phyloP scores from a whole-genome alignment of 1,140 invertebrate species.

The Planococcus citri region DNA sequence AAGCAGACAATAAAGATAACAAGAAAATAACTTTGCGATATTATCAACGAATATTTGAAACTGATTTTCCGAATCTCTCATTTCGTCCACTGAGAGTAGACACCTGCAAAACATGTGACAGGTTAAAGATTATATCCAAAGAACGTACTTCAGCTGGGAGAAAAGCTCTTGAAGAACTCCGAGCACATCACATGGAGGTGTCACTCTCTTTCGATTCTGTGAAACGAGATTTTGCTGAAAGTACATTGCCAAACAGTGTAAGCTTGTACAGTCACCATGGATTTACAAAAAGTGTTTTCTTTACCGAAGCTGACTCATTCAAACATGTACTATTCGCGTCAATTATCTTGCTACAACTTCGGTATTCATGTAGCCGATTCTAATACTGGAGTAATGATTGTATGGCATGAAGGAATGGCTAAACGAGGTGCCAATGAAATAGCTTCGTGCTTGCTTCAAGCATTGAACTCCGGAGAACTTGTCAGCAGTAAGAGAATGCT shows the following conservation, averaged over 20 bases:
- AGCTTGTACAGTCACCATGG: conserved; percentile 22
- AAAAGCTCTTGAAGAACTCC: neutral
- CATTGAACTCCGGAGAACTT: neutral
- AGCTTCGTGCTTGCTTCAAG: conserved; percentile 24
- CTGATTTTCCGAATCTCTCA: no score
- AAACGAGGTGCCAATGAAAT: conserved; percentile 26
- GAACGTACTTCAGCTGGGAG: neutral
- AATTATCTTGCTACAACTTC: conserved; percentile 27
- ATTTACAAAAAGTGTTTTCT: conserved; percentile 28
- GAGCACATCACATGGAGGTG: neutral
- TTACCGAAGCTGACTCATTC: conserved; percentile 27
- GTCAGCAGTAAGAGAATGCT: conserved; percentile 21
- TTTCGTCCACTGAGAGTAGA: neutral
- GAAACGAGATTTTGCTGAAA: neutral
- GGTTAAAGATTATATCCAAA: neutral
- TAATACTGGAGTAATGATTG: conserved; percentile 22
- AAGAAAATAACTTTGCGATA: no score
- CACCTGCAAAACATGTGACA: neutral
- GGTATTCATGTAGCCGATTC: conserved; percentile 25
- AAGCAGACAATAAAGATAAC: no score
- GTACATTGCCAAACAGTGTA: conserved; percentile 18
- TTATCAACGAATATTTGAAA: no score
- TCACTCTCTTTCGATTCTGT: neutral
- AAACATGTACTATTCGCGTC: conserved; percentile 27
- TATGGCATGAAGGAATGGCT: conserved; percentile 24